Percentiles rank a stretch among this genome's conserved stretches.
These are phyloP conservation scores for Dasyornis broadbenti DNA, from an alignment of 2,113 vertebrate species.

Conservation along the genomic window DNA sequence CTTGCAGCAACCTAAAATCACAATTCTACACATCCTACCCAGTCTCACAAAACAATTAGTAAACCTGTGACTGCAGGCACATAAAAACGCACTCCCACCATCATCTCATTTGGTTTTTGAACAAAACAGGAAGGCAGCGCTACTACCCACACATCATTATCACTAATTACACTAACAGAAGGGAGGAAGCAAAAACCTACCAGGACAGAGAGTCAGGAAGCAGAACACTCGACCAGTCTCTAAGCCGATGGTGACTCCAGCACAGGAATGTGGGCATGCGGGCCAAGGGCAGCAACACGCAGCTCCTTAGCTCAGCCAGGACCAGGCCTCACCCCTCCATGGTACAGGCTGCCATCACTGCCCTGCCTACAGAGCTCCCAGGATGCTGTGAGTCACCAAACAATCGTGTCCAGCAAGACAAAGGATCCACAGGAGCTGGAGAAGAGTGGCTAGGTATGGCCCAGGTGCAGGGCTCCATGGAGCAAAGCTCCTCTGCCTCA, in stretches of 20 bases:
- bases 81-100: not conserved
- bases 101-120: not conserved
- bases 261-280: not conserved
- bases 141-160: not conserved
- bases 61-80: not conserved
- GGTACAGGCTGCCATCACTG: not conserved
- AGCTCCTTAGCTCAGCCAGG: not conserved
- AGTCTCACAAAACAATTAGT: not conserved
- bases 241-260: not conserved
- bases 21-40: not conserved
- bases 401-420: not conserved
- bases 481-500: not conserved
- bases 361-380: not conserved
- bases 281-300: too few relatives aligned
- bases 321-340: too few relatives aligned
- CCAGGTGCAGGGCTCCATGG: rapidly evolving
- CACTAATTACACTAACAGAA: not conserved
- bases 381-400: not conserved
- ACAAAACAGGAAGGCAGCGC: not conserved
- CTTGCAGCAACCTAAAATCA: not conserved
- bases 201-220: not conserved
- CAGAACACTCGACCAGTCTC: not conserved
- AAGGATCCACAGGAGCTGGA: not conserved
- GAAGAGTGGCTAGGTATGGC: rapidly evolving
- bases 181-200: not conserved